Evolutionary conservation across 1,140 invertebrate species (phyloP).

Genomic region (Nasonia giraulti): DNA sequence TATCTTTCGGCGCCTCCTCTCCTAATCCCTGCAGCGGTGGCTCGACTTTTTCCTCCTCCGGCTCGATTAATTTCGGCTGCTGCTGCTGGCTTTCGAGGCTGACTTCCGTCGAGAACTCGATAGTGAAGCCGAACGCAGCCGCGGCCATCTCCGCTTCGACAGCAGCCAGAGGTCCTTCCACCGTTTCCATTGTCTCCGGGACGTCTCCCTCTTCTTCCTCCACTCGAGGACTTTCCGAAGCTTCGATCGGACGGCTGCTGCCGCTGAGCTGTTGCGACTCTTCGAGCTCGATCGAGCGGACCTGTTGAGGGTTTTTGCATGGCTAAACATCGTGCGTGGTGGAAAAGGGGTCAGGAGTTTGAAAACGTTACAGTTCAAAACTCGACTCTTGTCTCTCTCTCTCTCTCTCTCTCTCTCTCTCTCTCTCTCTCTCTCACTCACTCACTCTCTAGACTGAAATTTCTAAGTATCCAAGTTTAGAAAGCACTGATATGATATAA

Average conservation of each 20-base stretch:
- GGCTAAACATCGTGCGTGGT: background rate
- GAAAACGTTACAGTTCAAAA: constrained; percentile 6
- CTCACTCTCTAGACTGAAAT: background rate
- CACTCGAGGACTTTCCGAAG: background rate
- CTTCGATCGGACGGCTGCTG: background rate
- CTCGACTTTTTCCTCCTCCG: background rate
- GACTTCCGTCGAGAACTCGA: too few species aligned
- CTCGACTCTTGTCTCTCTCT: background rate
- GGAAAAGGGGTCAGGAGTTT: background rate
- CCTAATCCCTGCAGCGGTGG: background rate
- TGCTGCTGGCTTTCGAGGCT: too few species aligned
- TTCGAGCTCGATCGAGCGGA: background rate
- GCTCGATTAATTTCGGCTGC: background rate
- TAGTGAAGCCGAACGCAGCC: too few species aligned
- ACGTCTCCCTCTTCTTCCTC: background rate
- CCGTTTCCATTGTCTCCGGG: too few species aligned
- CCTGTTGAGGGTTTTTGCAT: background rate
- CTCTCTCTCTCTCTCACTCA: background rate
- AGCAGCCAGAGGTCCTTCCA: too few species aligned
- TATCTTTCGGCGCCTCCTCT: too few species aligned
- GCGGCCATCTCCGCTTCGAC: too few species aligned
- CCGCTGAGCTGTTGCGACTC: background rate
- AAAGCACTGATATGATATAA: constrained; percentile 1
- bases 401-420: background rate
- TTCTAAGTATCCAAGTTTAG: constrained; percentile 17